Base-by-base conservation (phyloP, 92 coral and sea anemone species). In the Zoanthus sansibaricus region DNA sequence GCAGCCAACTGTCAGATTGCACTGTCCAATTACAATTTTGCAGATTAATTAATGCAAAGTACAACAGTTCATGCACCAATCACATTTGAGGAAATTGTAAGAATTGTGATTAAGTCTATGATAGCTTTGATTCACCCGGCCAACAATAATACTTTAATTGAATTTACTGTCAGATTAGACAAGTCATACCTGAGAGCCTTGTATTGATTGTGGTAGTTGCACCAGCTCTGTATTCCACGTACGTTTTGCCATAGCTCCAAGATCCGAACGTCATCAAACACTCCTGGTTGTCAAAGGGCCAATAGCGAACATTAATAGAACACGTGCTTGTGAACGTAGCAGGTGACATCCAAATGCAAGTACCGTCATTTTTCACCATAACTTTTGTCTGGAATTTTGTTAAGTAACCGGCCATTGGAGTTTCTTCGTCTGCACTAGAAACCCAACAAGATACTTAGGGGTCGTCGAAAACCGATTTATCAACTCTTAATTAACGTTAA, bases 321-420 rank as follows among this genome's bases (percentile, higher is more conserved):
- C 98, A 96, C 15, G 98, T 94, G 77, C 98, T 96, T 32, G 92
- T 92, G 72, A 96, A 96, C 12, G 98, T 92, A 0, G 98, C 90
- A 5, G 98, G 98, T 0, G 98, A 93, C 97, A 94, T 94, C 98
- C 98, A 96, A 31, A 77, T 72, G 72, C 94, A 92, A 14, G 54
- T 17, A 6, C 98, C 98, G n/a, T 66, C 71, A 75, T 92, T 89
- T 37, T 79, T 69, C 15, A 96, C 76, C 70, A 94, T 93, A 52
- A 96, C 95, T 71, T 87, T 76, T 0, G 98, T 96, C 91, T 96
- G 93, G 91, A 94, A 96, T 47, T 94, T 95, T 72, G 88, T 92
- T 54, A 79, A 72, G 56, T 93, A 95, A 0, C 98, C 98, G 9
- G 98, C 90, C 71, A 90, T 84, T 6, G 93, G 85, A 51, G 86